Base-by-base conservation (phyloP, 2,888 invertebrate species). In the Osedax frankpressi region DNA sequence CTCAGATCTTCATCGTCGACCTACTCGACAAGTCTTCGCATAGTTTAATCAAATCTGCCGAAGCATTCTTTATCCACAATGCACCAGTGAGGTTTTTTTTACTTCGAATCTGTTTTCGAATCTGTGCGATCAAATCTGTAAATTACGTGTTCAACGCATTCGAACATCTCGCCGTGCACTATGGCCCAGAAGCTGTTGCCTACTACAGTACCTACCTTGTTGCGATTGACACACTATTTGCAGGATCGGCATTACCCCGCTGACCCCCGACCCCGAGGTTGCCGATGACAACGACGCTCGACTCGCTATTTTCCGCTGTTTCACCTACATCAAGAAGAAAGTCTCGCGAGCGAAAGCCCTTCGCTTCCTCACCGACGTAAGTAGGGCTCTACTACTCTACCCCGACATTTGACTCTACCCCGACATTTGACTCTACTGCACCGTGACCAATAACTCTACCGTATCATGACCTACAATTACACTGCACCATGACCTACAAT, bases 21-120 rank as follows among this genome's bases (percentile, higher is more conserved):
- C 95, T 96, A 0, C 86, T 91, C 0, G 89, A 89, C 19, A 83
- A 87, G 2, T 86, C 88, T 19, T 80, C 90, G 0, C 88, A 88
- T 62, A 89, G 90, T 28, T 86, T 96, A 11, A 86, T 98, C 25
- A 91, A 91, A 82, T 87, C 95, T 78, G 90, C 92, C 0, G 93
- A 96, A 86, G 93, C 94, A 0, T 90, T 98, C 81, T 89, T 92
- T 75, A 88, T 91, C 68, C 94, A 97, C 84, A 90, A 90, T 75
- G 93, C 94, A 2, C 96, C 97, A 0, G 81, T 87, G 73, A 83
- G 86, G 85, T 85, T 76, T 60, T 65, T 2, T 14, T 14, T 26
- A 2, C 44, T 24, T 11, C 14, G n/a, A n/a, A n/a, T n/a, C n/a
- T n/a, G n/a, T n/a, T n/a, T n/a, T n/a, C n/a, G n/a, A n/a, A n/a